Evolutionary conservation across 92 coral and sea anemone species (phyloP).

Genomic region (Pocillopora grandis): DNA sequence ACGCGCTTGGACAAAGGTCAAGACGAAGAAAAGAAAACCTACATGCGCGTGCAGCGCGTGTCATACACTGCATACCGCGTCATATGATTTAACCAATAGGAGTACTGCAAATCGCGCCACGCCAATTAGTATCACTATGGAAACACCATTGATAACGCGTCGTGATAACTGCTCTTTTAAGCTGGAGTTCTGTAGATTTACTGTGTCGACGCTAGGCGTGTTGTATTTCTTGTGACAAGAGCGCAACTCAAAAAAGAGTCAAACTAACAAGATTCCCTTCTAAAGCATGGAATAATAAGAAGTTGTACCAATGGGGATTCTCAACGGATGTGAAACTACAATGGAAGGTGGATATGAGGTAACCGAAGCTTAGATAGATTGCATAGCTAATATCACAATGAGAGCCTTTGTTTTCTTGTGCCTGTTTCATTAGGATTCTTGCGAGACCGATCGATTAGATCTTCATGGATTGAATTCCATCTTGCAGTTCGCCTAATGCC

Average conservation of each 20-base stretch:
- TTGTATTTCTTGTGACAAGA: background rate
- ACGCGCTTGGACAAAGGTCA: no score
- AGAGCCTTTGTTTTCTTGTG: background rate
- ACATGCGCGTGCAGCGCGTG: background rate
- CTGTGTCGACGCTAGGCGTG: background rate
- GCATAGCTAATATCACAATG: background rate
- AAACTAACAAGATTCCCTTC: background rate
- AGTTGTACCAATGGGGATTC: background rate
- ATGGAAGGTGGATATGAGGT: background rate
- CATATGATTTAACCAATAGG: constrained; percentile 6
- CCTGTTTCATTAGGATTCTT: constrained; percentile 43
- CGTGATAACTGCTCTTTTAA: background rate
- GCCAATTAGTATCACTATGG: background rate
- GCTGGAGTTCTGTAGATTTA: background rate
- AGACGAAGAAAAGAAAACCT: background rate
- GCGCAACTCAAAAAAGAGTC: background rate
- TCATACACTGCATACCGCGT: background rate
- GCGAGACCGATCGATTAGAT: constrained; percentile 29
- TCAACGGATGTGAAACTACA: background rate
- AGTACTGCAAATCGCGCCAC: background rate
- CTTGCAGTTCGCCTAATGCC: constrained; percentile 40
- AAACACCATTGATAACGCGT: constrained; percentile 27
- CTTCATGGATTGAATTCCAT: constrained; percentile 36
- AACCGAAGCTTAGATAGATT: no score
- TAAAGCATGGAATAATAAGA: no score